Percentiles rank a stretch among this genome's conserved stretches.
These are phyloP conservation scores for Neria commutata DNA, from an alignment of 2,888 invertebrate species.

Conservation along the genomic window DNA sequence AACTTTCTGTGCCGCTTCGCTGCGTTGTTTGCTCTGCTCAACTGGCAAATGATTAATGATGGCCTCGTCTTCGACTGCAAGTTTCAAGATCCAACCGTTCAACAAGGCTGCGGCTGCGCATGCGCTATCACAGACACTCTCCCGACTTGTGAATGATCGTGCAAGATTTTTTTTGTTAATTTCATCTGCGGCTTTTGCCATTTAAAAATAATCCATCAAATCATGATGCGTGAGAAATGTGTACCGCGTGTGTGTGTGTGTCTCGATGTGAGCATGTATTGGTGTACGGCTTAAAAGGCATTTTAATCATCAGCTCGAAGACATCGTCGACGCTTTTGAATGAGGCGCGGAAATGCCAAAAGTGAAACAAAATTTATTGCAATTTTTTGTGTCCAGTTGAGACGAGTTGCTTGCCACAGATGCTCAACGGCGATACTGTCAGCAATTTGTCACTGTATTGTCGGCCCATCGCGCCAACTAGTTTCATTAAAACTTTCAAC, in stretches of 20 bases:
- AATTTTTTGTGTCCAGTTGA: background rate
- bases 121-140: too few relatives aligned
- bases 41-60: constrained; percentile 38
- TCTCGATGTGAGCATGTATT: background rate
- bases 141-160: constrained; percentile 27
- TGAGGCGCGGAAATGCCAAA: background rate
- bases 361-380: background rate
- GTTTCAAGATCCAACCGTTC: background rate
- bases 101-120: constrained; percentile 6
- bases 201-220: constrained; percentile 30
- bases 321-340: constrained; percentile 3
- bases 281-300: constrained; percentile 7
- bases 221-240: constrained; percentile 12
- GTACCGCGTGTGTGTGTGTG: too few relatives aligned
- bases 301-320: constrained; percentile 9
- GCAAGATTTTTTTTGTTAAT: too few relatives aligned
- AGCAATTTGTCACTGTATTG: background rate
- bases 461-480: background rate
- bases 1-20: background rate
- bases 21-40: constrained; percentile 14
- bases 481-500: background rate
- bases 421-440: background rate
- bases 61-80: background rate
- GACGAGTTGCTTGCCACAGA: background rate
- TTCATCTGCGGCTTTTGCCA: constrained; percentile 27